Evolutionary conservation across 2,113 vertebrate species (phyloP).

Genomic region (Coreoperca whiteheadi): DNA sequence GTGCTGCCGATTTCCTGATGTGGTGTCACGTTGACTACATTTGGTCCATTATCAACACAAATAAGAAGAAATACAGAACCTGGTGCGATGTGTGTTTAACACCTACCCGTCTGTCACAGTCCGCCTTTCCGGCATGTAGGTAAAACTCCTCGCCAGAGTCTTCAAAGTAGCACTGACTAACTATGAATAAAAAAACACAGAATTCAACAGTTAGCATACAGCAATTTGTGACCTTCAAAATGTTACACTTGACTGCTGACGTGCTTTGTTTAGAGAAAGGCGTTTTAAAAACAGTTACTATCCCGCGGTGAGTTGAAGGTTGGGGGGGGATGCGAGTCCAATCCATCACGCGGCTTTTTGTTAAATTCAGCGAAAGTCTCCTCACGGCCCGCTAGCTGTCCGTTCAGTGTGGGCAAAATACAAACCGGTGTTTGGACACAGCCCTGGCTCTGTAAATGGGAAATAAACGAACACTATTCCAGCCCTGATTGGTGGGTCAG

Average conservation of each 20-base stretch:
- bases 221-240: neutral
- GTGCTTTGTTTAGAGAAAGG: neutral
- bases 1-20: too few relatives aligned
- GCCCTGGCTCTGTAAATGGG: too few relatives aligned
- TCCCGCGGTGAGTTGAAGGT: too few relatives aligned
- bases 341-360: too few relatives aligned
- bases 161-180: slow-evolving; percentile 42
- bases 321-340: too few relatives aligned
- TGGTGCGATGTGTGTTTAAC: neutral
- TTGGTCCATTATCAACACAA: neutral
- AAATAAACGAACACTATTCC: too few relatives aligned
- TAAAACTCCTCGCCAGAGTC: slow-evolving; percentile 40
- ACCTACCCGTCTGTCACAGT: slow-evolving; percentile 60
- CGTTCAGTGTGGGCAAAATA: too few relatives aligned
- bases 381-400: too few relatives aligned
- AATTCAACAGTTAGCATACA: neutral
- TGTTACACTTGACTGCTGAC: neutral
- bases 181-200: slow-evolving; percentile 48
- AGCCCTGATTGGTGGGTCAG: too few relatives aligned
- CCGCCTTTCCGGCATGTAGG: slow-evolving; percentile 33
- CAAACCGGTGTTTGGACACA: too few relatives aligned
- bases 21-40: neutral
- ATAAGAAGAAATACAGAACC: neutral
- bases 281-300: neutral
- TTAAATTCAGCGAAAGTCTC: too few relatives aligned